Evolutionary conservation across 2,113 vertebrate genomes (phyloP).

Genomic region (Caranx ignobilis): DNA sequence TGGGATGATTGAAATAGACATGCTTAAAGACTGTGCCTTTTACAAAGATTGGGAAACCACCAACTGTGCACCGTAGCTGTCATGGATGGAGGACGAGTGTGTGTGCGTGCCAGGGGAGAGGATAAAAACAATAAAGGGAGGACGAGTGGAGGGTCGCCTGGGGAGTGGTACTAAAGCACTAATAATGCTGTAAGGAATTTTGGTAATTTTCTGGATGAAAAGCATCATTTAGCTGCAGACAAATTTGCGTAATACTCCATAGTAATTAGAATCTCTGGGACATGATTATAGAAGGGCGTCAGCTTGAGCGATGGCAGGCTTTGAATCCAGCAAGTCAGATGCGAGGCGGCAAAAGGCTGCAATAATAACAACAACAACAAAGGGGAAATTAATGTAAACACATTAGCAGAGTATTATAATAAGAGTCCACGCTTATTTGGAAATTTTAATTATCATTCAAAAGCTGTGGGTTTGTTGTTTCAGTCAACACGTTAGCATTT

Average conservation of each 20-base stretch:
- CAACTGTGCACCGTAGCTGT: conserved; percentile 44
- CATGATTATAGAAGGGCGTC: conserved; percentile 60
- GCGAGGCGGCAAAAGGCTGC: conserved; percentile 33
- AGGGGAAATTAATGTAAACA: conserved; percentile 47
- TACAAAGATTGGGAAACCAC: conserved; percentile 55
- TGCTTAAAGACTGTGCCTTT: conserved; percentile 37
- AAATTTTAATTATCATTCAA: conserved; percentile 57
- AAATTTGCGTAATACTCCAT: conserved; percentile 62
- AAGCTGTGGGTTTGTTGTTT: conserved; percentile 20
- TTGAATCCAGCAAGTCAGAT: conserved; percentile 44
- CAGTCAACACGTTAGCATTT: conserved; percentile 13
- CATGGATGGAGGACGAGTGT: conserved; percentile 31
- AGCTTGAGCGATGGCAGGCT: conserved; percentile 57
- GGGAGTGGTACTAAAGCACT: conserved; percentile 54
- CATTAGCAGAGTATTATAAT: conserved; percentile 48
- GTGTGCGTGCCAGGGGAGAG: conserved; percentile 17
- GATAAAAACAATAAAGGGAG: conserved; percentile 56
- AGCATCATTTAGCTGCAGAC: conserved; percentile 69
- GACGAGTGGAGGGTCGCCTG: conserved; percentile 23
- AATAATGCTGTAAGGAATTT: conserved; percentile 65
- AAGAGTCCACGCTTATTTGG: conserved; percentile 28
- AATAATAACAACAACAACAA: conserved; percentile 58
- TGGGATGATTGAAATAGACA: conserved; percentile 44
- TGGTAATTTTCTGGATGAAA: conserved; percentile 80
- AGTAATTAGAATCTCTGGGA: conserved; percentile 69